These are phyloP conservation scores for Apamea crenata DNA, from an alignment of 2,888 invertebrate genomes.

Conservation along the genomic window DNA sequence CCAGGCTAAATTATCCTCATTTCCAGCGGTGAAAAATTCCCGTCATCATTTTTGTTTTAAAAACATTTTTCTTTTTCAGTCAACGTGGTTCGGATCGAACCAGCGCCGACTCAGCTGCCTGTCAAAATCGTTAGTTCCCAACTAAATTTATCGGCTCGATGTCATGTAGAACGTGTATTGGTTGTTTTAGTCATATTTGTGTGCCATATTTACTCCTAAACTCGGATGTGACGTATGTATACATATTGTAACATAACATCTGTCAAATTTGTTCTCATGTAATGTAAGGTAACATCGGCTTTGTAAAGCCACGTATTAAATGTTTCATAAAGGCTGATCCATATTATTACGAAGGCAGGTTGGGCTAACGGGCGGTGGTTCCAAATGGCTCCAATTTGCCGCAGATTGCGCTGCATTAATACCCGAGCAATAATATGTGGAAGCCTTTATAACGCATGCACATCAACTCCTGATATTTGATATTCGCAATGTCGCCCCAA, in stretches of 20 bases:
- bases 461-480: constrained; percentile 43
- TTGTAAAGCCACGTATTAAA: constrained; percentile 42
- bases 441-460: constrained; percentile 42
- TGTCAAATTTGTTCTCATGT: constrained; percentile 63
- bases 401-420: constrained; percentile 56
- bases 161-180: constrained; percentile 68
- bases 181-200: constrained; percentile 72
- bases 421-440: constrained; percentile 51
- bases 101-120: constrained; percentile 85
- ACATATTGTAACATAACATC: constrained; percentile 59
- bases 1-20: constrained; percentile 34
- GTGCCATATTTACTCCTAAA: constrained; percentile 74
- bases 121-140: constrained; percentile 85
- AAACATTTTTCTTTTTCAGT: constrained; percentile 78
- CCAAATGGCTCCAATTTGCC: constrained; percentile 55
- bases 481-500: constrained; percentile 29
- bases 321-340: constrained; percentile 60
- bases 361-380: constrained; percentile 35
- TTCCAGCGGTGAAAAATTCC: constrained; percentile 19
- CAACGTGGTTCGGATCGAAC: constrained; percentile 85
- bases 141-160: constrained; percentile 74
- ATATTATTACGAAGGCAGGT: constrained; percentile 42
- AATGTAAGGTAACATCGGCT: constrained; percentile 43
- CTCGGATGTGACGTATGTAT: constrained; percentile 41
- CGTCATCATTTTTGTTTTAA: constrained; percentile 43